A percentile compares a stretch with the other conserved stretches of the same genome.
Evolutionary conservation across 1,140 invertebrate genomes (phyloP).

Genomic region (Eriosoma lanigerum): DNA sequence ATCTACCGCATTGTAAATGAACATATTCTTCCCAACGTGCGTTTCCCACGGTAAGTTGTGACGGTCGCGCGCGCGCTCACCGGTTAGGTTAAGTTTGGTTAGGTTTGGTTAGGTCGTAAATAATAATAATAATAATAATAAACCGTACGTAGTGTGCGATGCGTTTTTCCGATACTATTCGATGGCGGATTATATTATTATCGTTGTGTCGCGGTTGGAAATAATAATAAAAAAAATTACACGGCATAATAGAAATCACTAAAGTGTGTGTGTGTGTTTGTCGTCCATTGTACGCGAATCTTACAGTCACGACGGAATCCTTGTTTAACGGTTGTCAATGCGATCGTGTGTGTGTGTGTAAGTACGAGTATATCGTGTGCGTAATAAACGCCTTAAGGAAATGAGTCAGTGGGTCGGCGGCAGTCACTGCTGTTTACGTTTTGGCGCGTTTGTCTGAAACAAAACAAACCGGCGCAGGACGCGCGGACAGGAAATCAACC

Average conservation of each 20-base stretch:
- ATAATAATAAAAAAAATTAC: conserved; percentile 23
- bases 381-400: conserved; percentile 42
- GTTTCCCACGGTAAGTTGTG: too few relatives aligned
- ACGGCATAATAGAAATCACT: conserved; percentile 44
- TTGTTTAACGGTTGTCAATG: conserved; percentile 51
- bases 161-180: conserved; percentile 26
- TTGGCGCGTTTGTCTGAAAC: background rate
- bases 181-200: conserved; percentile 29
- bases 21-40: too few relatives aligned
- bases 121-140: too few relatives aligned
- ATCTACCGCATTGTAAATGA: too few relatives aligned
- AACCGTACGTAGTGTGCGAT: background rate
- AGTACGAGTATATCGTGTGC: background rate
- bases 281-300: conserved; percentile 46
- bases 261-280: conserved; percentile 5
- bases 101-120: too few relatives aligned
- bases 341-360: background rate
- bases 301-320: conserved; percentile 46
- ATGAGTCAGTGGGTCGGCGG: conserved; percentile 47
- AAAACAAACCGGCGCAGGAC: too few relatives aligned
- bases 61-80: too few relatives aligned
- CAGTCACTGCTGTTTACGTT: conserved; percentile 35
- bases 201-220: background rate
- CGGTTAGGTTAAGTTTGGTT: too few relatives aligned
- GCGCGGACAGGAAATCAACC: background rate